These are phyloP conservation scores for Hemitrygon akajei DNA, from an alignment of 2,797 vertebrate species.

Conservation along the genomic window DNA sequence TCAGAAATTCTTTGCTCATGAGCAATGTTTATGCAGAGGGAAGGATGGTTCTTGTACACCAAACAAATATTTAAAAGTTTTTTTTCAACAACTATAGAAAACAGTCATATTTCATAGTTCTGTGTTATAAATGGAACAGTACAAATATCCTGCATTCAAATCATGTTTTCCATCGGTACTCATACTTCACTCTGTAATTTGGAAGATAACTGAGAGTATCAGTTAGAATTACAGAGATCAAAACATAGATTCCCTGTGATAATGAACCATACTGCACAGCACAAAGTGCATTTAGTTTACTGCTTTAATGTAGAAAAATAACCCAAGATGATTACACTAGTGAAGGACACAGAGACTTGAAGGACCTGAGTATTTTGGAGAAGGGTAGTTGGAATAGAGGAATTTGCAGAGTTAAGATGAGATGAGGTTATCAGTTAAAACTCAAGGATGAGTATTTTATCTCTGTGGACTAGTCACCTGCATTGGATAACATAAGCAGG, in stretches of 20 bases:
- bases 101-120: too few relatives aligned
- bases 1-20: background rate
- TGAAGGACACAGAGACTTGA: background rate
- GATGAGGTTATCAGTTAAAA: background rate
- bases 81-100: too few relatives aligned
- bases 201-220: background rate
- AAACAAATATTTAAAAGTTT: background rate
- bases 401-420: background rate
- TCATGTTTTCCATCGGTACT: background rate
- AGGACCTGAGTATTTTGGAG: background rate
- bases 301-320: background rate
- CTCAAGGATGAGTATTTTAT: background rate
- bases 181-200: background rate
- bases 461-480: background rate
- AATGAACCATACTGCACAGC: background rate
- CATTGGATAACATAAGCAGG: background rate
- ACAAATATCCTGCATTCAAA: background rate
- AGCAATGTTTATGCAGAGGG: background rate
- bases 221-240: background rate
- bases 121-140: background rate
- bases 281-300: background rate
- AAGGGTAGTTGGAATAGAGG: background rate
- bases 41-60: background rate
- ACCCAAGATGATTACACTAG: background rate
- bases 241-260: background rate